Evolutionary conservation across 1,140 invertebrate genomes (phyloP).

Genomic region (Tribolium madens): DNA sequence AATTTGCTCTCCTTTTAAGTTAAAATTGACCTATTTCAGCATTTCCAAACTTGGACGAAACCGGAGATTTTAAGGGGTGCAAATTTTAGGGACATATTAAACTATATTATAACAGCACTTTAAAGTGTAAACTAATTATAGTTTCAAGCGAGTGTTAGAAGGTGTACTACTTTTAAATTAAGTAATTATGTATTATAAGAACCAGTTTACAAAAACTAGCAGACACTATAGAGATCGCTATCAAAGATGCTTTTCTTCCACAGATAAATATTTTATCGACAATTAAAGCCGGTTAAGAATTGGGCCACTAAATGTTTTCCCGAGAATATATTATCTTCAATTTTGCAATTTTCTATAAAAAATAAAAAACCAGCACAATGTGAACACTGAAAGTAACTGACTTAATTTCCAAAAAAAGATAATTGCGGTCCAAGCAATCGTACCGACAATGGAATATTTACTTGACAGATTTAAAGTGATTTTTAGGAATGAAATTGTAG

Average conservation of each 20-base stretch:
- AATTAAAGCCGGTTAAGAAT: neutral
- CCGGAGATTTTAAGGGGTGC: no score
- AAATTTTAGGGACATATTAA: no score
- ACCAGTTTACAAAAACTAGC: slow-evolving; percentile 4
- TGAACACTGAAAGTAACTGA: slow-evolving; percentile 12
- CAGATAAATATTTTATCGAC: neutral
- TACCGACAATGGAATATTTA: slow-evolving; percentile 34
- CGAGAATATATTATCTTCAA: neutral
- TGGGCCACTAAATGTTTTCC: neutral
- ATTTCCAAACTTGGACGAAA: no score
- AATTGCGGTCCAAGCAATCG: neutral
- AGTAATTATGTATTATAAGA: slow-evolving; percentile 35
- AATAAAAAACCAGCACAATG: slow-evolving; percentile 9
- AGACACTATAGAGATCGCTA: no score
- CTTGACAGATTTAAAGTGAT: slow-evolving; percentile 32
- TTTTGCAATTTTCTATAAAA: neutral
- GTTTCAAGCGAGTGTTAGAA: slow-evolving; percentile 18
- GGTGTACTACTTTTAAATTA: slow-evolving; percentile 43
- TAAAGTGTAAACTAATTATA: slow-evolving; percentile 26
- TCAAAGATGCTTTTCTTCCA: neutral
- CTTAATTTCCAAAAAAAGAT: slow-evolving; percentile 3
- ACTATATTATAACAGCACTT: neutral
- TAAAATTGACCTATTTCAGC: no score
- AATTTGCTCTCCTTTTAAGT: no score
- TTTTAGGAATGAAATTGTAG: slow-evolving; percentile 38